These are phyloP conservation scores for Drosophila borealis DNA, from an alignment of 2,888 invertebrate species.

Conservation along the genomic window DNA sequence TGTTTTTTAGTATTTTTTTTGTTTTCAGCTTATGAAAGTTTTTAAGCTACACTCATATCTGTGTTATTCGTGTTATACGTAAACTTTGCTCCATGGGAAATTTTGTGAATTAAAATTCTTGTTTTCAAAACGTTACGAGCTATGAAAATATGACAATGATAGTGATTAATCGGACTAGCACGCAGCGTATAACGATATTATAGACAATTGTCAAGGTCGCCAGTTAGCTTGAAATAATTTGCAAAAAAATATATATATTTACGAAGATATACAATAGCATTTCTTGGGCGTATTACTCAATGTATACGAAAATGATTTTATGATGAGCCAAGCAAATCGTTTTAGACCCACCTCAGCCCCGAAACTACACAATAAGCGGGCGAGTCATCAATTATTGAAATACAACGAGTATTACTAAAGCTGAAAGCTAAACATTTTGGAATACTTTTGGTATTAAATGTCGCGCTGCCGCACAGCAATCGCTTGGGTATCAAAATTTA, in stretches of 20 bases:
- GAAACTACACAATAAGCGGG: constrained; percentile 1
- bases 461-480: not conserved
- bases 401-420: not conserved
- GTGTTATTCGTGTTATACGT: constrained; percentile 42
- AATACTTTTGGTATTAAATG: constrained; percentile 1
- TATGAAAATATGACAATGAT: constrained; percentile 5
- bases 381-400: constrained; percentile 1
- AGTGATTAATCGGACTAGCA: constrained; percentile 30
- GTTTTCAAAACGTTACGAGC: constrained; percentile 14
- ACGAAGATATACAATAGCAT: not conserved
- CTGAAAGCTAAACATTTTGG: too few relatives aligned
- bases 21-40: constrained; percentile 34
- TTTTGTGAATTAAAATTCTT: constrained; percentile 50
- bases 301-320: constrained; percentile 2
- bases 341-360: not conserved
- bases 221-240: constrained; percentile 1
- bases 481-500: not conserved
- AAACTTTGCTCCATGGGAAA: constrained; percentile 33
- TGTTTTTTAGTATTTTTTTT: constrained; percentile 1
- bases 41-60: constrained; percentile 24
- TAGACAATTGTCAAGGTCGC: constrained; percentile 32
- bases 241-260: not conserved
- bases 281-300: not conserved
- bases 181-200: constrained; percentile 8
- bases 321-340: not conserved